Evolutionary conservation across 2,113 vertebrate genomes (phyloP).

Genomic region (Cromileptes altivelis): DNA sequence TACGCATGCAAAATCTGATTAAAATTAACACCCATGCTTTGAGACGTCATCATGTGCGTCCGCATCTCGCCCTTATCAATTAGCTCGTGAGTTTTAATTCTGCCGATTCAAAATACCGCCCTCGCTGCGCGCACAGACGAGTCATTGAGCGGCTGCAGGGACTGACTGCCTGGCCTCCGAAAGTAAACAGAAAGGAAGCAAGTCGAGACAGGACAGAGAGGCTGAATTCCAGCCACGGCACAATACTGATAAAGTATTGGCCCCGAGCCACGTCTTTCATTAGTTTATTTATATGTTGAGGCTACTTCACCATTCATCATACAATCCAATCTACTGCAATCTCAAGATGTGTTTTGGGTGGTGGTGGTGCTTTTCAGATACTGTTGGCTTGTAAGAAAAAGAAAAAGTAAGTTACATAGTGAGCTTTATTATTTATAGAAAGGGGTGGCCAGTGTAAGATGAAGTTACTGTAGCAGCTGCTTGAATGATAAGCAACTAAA

Average conservation of each 20-base stretch:
- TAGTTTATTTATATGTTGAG: constrained; percentile 68
- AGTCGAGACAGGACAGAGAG: constrained; percentile 77
- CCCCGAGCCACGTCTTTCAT: constrained; percentile 69
- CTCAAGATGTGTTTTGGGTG: constrained; percentile 18
- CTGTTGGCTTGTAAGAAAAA: not conserved
- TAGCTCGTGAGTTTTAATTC: constrained; percentile 38
- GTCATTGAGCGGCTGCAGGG: constrained; percentile 43
- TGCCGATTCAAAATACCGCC: not conserved
- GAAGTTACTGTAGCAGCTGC: not conserved
- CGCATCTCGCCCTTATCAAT: constrained; percentile 14
- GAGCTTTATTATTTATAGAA: not conserved
- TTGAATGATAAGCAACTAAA: not conserved
- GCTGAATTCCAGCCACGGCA: constrained; percentile 75
- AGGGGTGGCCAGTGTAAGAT: not conserved
- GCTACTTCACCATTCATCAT: constrained; percentile 50
- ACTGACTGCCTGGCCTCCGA: constrained; percentile 53
- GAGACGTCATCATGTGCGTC: not conserved
- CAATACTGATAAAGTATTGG: constrained; percentile 72
- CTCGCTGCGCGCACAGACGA: constrained; percentile 16
- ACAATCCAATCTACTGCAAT: constrained; percentile 38
- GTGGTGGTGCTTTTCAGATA: constrained; percentile 11
- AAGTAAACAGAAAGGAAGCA: constrained; percentile 77
- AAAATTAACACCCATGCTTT: not conserved
- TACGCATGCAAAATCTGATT: not conserved
- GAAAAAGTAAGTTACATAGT: not conserved